phyloP scores from a whole-genome alignment of 2,888 invertebrate genomes.

The Eilema depressum region DNA sequence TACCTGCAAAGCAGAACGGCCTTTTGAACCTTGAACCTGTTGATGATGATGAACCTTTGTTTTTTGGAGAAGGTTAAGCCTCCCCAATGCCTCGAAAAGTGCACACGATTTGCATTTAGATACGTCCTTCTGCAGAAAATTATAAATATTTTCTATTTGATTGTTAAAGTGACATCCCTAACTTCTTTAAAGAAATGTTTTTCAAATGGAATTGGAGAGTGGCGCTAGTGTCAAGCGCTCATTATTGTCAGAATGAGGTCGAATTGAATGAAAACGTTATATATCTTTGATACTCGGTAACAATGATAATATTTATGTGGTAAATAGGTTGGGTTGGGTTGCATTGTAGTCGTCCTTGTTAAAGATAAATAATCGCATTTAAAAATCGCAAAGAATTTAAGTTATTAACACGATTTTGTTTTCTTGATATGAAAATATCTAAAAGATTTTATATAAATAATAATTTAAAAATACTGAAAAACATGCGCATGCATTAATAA shows the following conservation, averaged over 20 bases:
- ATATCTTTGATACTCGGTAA: background rate
- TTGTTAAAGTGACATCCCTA: conserved; percentile 51
- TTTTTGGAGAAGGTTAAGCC: background rate
- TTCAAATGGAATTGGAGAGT: conserved; percentile 47
- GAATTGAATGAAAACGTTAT: conserved; percentile 5
- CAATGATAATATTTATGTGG: background rate
- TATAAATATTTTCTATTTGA: background rate
- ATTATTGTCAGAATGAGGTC: conserved; percentile 38
- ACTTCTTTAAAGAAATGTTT: conserved; percentile 43
- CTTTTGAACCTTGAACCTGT: too few relatives aligned
- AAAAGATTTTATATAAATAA: too few relatives aligned
- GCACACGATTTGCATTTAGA: background rate
- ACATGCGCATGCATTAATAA: too few relatives aligned
- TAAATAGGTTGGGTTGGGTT: conserved; percentile 1
- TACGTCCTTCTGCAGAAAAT: background rate
- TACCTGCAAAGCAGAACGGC: too few relatives aligned
- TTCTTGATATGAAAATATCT: too few relatives aligned
- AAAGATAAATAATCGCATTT: too few relatives aligned
- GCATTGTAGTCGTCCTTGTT: background rate
- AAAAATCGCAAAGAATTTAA: too few relatives aligned
- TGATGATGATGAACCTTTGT: too few relatives aligned
- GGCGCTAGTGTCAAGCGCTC: conserved; percentile 28
- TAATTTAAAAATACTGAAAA: too few relatives aligned
- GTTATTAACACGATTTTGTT: too few relatives aligned
- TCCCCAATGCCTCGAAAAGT: background rate